Percentiles rank a stretch among this genome's conserved stretches.
Conservation (phyloP, 2,113 vertebrate genomes). For the Morphnarchus princeps region DNA sequence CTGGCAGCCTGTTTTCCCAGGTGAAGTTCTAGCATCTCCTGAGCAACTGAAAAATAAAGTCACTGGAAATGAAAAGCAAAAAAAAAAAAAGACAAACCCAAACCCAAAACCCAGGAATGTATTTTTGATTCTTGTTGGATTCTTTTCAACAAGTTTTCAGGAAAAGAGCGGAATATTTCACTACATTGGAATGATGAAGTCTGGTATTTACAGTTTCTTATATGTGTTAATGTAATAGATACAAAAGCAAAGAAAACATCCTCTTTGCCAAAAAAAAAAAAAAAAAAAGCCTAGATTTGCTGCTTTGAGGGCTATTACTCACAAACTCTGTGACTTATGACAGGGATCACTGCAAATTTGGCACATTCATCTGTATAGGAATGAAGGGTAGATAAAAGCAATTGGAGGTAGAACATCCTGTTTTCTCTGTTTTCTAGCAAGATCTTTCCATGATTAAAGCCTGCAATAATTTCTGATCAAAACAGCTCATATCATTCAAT, state of each 20-base stretch:
- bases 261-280: neutral
- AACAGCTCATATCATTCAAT: constrained; percentile 18
- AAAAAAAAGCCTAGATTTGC: neutral
- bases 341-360: neutral
- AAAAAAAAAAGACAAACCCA: neutral
- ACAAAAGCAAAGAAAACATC: neutral
- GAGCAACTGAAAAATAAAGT: neutral
- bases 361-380: neutral
- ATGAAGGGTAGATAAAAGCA: constrained; percentile 15
- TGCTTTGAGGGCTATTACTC: neutral
- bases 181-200: neutral
- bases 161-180: neutral
- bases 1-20: neutral
- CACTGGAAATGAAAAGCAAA: constrained; percentile 19
- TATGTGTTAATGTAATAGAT: neutral
- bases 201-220: neutral
- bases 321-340: neutral
- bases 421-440: constrained; percentile 20
- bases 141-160: neutral
- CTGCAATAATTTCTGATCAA: neutral
- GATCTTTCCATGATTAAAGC: constrained; percentile 38
- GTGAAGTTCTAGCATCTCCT: neutral
- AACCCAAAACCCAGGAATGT: neutral
- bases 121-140: neutral
- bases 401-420: neutral